These are phyloP conservation scores for Corythaixoides concolor DNA, from an alignment of 2,113 vertebrate genomes.

Conservation along the genomic window DNA sequence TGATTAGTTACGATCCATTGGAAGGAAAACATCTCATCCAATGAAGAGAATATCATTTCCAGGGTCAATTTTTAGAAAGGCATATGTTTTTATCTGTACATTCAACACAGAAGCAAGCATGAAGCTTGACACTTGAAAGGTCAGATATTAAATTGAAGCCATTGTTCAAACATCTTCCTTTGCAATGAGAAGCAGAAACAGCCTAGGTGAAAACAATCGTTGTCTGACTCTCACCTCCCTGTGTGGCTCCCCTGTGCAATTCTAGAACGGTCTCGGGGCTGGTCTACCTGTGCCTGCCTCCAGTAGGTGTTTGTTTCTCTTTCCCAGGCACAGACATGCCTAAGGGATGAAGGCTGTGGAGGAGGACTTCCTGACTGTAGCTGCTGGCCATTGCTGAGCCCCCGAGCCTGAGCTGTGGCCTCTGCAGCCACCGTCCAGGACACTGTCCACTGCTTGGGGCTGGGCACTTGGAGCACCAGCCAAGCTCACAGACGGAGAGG, in stretches of 20 bases:
- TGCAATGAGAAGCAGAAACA: background rate
- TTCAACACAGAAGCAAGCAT: background rate
- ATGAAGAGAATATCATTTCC: background rate
- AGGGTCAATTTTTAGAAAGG: background rate
- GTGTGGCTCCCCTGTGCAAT: background rate
- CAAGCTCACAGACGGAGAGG: background rate
- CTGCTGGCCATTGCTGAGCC: background rate
- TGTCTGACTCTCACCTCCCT: background rate
- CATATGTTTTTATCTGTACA: background rate
- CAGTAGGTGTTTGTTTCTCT: background rate
- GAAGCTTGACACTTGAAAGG: constrained; percentile 1
- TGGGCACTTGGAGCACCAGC: background rate
- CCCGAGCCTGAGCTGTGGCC: rapidly evolving
- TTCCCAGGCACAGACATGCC: rapidly evolving
- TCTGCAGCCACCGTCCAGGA: background rate
- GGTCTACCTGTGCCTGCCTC: background rate
- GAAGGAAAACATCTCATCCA: background rate
- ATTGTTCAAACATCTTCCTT: background rate
- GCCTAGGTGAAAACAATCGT: background rate
- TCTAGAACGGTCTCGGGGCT: background rate
- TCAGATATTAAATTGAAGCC: background rate
- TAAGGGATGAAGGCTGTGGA: background rate
- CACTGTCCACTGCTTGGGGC: rapidly evolving
- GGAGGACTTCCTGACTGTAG: background rate
- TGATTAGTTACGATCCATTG: background rate